A percentile compares a stretch with the other conserved stretches of the same genome.
Evolutionary conservation across 2,888 invertebrate genomes (phyloP).

Genomic region (Pammene aurita): DNA sequence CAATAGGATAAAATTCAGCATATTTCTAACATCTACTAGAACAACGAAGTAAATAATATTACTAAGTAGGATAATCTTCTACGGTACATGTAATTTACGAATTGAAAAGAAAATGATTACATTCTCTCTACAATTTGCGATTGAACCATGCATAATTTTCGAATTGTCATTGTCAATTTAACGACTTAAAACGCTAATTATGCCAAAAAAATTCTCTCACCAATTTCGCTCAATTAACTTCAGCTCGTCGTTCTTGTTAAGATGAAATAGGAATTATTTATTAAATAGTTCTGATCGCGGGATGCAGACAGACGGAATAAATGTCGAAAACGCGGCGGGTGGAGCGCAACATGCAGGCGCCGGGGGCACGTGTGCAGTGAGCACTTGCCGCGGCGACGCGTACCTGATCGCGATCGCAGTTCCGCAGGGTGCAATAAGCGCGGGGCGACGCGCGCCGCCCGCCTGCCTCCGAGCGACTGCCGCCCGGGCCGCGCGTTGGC

Average conservation of each 20-base stretch:
- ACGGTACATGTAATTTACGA: too few species aligned
- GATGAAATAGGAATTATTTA: constrained; percentile 45
- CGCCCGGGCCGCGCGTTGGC: constrained; percentile 73
- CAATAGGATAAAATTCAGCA: constrained; percentile 66
- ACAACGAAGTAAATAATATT: background rate
- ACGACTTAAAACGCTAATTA: constrained; percentile 12
- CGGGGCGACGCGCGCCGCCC: constrained; percentile 75
- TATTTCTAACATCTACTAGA: constrained; percentile 47
- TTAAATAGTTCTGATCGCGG: constrained; percentile 38
- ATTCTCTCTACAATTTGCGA: constrained; percentile 12
- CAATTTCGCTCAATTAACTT: constrained; percentile 47
- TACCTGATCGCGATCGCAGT: constrained; percentile 67
- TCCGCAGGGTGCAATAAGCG: constrained; percentile 65
- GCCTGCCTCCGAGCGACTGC: constrained; percentile 78
- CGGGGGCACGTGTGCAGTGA: constrained; percentile 55
- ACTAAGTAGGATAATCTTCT: too few species aligned
- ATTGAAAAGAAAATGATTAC: constrained; percentile 17
- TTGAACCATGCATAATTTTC: background rate
- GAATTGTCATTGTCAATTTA: constrained; percentile 6
- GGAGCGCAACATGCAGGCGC: constrained; percentile 72
- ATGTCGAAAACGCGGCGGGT: constrained; percentile 55
- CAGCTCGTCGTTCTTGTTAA: constrained; percentile 43
- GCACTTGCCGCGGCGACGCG: constrained; percentile 56
- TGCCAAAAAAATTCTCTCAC: constrained; percentile 43
- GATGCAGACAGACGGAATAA: constrained; percentile 44